Conservation (phyloP, 1,140 invertebrate genomes). For the Leptestheria dahalacensis region DNA sequence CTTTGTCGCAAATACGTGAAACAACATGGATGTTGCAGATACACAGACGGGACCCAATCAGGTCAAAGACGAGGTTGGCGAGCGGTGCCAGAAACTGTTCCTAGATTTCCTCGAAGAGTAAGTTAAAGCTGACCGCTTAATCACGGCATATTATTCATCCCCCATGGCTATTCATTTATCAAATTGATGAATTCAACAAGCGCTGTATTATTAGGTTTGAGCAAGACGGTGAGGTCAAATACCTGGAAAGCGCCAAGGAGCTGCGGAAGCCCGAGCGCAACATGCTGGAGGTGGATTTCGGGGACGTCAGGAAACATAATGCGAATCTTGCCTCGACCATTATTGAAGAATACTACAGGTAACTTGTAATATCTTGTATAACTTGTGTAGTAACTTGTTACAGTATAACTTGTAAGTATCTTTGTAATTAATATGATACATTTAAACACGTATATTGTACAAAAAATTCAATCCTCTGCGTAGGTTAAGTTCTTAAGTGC, state of each 20-base stretch:
- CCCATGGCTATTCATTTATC: not conserved
- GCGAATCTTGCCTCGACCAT: conserved; percentile 83
- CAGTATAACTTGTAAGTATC: not conserved
- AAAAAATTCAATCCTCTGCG: no score
- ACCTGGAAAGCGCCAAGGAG: conserved; percentile 65
- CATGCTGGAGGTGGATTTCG: conserved; percentile 85
- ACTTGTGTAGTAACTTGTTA: not conserved
- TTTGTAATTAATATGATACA: conserved; percentile 1
- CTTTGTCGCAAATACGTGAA: no score
- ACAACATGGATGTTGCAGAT: conserved; percentile 45
- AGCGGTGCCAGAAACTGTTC: conserved; percentile 85
- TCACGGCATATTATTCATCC: no score
- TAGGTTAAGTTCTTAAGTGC: no score
- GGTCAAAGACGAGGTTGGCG: conserved; percentile 75
- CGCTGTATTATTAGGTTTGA: conserved; percentile 40
- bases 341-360: conserved; percentile 89
- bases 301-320: conserved; percentile 91
- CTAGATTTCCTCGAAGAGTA: conserved; percentile 91
- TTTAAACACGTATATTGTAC: conserved; percentile 13
- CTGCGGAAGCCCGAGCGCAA: conserved; percentile 75
- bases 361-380: no score
- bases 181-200: not conserved
- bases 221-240: conserved; percentile 75
- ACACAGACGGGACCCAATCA: conserved; percentile 42
- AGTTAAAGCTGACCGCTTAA: conserved; percentile 20